Percentiles rank a stretch among this genome's conserved stretches.
phyloP scores from a whole-genome alignment of 2,113 vertebrate genomes.

The Psilopogon haemacephalus region DNA sequence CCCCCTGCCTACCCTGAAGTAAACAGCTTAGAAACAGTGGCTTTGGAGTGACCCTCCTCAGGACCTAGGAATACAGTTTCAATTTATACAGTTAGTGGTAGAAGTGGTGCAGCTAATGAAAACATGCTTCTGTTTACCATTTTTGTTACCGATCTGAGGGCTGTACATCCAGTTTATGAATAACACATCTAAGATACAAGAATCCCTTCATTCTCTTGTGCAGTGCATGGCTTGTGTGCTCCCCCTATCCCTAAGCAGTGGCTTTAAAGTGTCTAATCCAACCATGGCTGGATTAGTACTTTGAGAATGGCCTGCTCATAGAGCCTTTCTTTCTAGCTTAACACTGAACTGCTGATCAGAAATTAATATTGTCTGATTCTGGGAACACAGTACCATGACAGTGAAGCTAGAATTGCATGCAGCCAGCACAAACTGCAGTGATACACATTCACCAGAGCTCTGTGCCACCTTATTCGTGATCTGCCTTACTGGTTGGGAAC shows the following conservation, averaged over 20 bases:
- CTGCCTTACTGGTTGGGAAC: background rate
- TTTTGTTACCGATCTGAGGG: background rate
- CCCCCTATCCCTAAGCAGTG: background rate
- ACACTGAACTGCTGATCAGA: constrained; percentile 54
- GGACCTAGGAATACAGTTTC: background rate
- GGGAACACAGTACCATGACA: background rate
- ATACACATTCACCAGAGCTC: background rate
- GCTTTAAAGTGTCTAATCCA: constrained; percentile 15
- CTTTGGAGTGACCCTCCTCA: background rate
- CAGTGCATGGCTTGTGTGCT: background rate
- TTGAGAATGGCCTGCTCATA: constrained; percentile 13
- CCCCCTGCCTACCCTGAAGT: rapidly evolving
- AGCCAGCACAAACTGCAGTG: background rate
- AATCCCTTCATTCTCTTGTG: background rate
- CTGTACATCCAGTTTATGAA: background rate
- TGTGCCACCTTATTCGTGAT: background rate
- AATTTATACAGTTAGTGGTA: background rate
- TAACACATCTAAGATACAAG: background rate
- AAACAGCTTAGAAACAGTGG: background rate
- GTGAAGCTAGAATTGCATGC: background rate
- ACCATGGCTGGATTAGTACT: constrained; percentile 6
- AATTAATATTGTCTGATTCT: constrained; percentile 55
- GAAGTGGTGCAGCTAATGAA: background rate
- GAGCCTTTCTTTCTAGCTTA: constrained; percentile 46
- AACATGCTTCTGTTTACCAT: background rate